phyloP scores from a whole-genome alignment of 2,113 vertebrate species.

The Pseudopipra pipra region DNA sequence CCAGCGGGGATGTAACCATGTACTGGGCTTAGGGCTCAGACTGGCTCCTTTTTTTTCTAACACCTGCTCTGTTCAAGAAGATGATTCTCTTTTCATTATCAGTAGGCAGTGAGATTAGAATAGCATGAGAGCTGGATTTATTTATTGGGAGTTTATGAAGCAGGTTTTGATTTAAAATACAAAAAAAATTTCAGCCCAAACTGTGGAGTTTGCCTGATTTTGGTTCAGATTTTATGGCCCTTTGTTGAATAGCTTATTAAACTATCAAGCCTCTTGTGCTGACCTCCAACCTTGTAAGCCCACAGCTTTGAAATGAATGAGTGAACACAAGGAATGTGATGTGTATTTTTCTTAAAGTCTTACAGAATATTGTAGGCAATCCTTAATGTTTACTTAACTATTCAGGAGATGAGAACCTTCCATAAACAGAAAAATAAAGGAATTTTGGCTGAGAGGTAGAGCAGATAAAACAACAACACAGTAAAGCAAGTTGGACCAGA shows the following conservation, averaged over 20 bases:
- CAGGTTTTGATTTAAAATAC: background rate
- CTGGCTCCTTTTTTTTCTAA: background rate
- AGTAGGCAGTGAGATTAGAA: background rate
- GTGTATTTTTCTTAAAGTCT: background rate
- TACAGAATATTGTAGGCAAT: background rate
- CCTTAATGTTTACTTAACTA: background rate
- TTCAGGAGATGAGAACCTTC: background rate
- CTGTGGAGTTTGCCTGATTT: background rate
- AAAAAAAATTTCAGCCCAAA: background rate
- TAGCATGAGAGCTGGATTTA: background rate
- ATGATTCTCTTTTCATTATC: constrained; percentile 1
- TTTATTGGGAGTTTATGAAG: background rate
- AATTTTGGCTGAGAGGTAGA: background rate
- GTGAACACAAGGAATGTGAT: background rate
- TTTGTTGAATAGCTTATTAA: background rate
- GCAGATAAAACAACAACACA: background rate
- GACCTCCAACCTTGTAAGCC: background rate
- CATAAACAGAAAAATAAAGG: background rate
- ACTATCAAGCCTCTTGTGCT: background rate
- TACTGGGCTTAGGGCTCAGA: background rate
- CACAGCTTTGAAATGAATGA: background rate
- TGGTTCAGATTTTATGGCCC: background rate
- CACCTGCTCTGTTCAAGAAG: constrained; percentile 41
- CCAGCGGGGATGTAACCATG: background rate
- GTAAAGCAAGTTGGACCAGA: background rate